Conservation (phyloP, 2,888 invertebrate species). For the Endotricha flammealis region DNA sequence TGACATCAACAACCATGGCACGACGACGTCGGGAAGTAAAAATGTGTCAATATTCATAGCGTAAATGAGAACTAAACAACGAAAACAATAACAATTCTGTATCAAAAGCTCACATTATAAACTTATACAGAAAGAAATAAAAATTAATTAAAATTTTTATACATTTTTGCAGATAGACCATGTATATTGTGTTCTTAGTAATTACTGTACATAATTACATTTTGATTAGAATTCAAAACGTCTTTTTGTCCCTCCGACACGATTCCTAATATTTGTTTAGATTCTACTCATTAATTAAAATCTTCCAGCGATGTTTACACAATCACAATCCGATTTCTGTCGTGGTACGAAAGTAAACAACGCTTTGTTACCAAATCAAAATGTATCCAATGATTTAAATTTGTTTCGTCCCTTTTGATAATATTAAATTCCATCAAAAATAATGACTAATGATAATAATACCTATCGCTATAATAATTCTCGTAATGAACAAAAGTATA, state of each 20-base stretch:
- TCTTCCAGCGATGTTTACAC: conserved; percentile 5
- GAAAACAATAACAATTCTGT: too few species aligned
- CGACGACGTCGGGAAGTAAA: too few species aligned
- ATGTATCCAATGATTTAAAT: neutral
- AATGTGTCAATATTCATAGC: too few species aligned
- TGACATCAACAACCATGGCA: too few species aligned
- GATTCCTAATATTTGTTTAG: conserved; percentile 3
- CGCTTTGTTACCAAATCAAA: conserved; percentile 1
- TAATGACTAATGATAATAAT: conserved; percentile 5
- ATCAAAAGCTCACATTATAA: too few species aligned
- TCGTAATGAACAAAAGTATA: conserved; percentile 7
- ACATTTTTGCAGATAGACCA: too few species aligned
- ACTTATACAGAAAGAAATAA: too few species aligned
- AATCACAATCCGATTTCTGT: conserved; percentile 1
- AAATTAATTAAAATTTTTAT: too few species aligned
- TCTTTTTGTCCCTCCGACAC: conserved; percentile 2
- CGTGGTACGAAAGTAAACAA: conserved; percentile 1
- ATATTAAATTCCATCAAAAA: too few species aligned
- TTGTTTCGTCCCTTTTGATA: neutral
- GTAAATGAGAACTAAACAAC: too few species aligned
- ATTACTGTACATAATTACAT: neutral
- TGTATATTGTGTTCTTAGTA: neutral
- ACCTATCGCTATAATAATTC: conserved; percentile 2
- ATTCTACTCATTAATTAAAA: conserved; percentile 8
- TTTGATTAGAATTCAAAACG: neutral